Evolutionary conservation across 2,113 vertebrate species (phyloP).

Genomic region (Poecilia latipinna): DNA sequence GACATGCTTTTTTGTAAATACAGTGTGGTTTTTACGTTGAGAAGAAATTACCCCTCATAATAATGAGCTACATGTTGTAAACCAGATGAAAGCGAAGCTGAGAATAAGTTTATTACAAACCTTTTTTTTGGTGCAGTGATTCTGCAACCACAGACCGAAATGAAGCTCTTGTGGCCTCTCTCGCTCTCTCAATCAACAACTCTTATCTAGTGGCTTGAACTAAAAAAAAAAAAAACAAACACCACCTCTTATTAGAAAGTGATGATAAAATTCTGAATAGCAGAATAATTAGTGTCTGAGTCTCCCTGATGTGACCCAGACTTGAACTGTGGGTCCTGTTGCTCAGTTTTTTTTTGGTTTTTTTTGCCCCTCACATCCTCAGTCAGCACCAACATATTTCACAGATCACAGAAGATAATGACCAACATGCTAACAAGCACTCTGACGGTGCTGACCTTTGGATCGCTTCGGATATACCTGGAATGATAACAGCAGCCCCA

Average conservation of each 20-base stretch:
- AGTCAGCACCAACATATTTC: constrained; percentile 38
- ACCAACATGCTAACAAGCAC: constrained; percentile 23
- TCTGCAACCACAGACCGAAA: constrained; percentile 7
- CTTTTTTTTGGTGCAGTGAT: background rate
- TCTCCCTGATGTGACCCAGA: constrained; percentile 25
- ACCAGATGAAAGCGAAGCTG: no score
- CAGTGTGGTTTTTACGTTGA: no score
- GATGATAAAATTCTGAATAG: constrained; percentile 65
- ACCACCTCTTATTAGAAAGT: constrained; percentile 38
- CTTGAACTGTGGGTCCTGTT: constrained; percentile 27
- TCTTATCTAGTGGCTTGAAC: constrained; percentile 10
- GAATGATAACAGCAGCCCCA: background rate
- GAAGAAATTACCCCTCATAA: no score
- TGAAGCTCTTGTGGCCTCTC: constrained; percentile 7
- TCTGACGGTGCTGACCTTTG: background rate
- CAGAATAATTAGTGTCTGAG: constrained; percentile 51
- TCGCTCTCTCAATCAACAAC: constrained; percentile 23
- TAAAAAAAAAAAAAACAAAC: constrained; percentile 10
- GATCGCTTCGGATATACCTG: background rate
- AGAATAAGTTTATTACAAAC: no score
- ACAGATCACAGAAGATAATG: constrained; percentile 35
- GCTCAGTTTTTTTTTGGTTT: background rate
- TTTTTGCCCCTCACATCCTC: constrained; percentile 15
- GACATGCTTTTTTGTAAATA: no score
- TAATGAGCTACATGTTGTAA: no score